Conservation (phyloP, 37 sponge, comb jelly and placozoan genomes). For the Ianthella basta region DNA sequence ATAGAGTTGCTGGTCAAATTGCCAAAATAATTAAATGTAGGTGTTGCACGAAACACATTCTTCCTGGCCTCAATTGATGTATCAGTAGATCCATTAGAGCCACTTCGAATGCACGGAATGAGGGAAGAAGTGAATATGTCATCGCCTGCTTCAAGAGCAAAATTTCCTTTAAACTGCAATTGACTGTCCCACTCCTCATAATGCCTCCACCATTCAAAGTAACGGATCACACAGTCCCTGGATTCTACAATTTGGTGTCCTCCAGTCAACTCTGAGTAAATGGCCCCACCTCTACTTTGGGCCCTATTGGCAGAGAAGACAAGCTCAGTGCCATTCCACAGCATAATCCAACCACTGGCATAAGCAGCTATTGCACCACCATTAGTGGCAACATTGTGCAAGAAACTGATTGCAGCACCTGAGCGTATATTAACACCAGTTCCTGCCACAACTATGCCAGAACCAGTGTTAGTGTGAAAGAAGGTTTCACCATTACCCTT, state of each 20-base stretch:
- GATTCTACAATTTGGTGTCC: not conserved
- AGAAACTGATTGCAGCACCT: not conserved
- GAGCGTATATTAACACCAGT: not conserved
- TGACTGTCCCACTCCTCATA: not conserved
- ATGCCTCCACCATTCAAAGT: not conserved
- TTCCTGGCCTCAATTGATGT: not conserved
- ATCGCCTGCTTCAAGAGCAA: not conserved
- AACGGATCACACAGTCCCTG: conserved; percentile 4
- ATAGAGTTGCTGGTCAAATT: no score
- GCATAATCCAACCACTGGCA: not conserved
- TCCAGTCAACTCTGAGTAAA: not conserved
- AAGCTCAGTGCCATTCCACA: not conserved
- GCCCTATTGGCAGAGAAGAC: not conserved
- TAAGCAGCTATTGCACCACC: not conserved
- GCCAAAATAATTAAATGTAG: no score
- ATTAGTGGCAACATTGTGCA: not conserved
- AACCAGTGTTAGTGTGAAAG: not conserved
- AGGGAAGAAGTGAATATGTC: not conserved
- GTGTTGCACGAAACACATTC: not conserved
- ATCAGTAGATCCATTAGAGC: not conserved
- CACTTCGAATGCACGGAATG: not conserved
- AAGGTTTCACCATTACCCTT: not conserved
- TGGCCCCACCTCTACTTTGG: not conserved
- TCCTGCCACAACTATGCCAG: not conserved
- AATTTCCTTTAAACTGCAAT: not conserved